Evolutionary conservation across 2,113 vertebrate genomes (phyloP), one percentile per base, ranked within the genome.

Genomic region (Pteruthius melanotis): DNA sequence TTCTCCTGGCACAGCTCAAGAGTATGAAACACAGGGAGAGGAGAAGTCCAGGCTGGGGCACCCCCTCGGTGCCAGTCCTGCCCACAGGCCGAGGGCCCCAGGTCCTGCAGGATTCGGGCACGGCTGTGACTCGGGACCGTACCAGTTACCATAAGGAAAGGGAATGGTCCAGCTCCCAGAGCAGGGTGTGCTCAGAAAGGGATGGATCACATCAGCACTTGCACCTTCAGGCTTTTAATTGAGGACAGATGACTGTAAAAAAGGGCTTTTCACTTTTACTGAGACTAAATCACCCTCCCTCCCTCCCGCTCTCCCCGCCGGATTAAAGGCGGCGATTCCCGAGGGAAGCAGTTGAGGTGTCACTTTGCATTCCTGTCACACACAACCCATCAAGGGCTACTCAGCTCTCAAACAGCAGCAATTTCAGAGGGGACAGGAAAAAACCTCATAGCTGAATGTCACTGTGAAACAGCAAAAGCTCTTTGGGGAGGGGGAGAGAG

Each of bases 351-450:
- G 89, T 5, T 33, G 13, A 87, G 84, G 68, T 8, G 40, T 28
- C 39, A 1, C 76, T 91, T 44, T 15, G 95, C 87, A 95, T 94
- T 93, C 92, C 68, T 6, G 59, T 79, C 96, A 94, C 94, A 66
- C 45, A 6, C 16, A 0, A 6, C 44, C 91, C 27, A 63, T 18
- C 52, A 9, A 57, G 70, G 57, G 83, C 87, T 19, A 11, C 77
- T 84, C 65, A 47, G 8, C 95, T 76, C 95, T 39, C 54, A 11
- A 91, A 92, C 33, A 28, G 87, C 88, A 80, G 90, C 69, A 44
- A 10, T 91, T 91, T 89, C 1, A 69, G 72, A 76, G 45, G 74
- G 69, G 74, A n/a, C 81, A 82, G 77, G 68, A 74, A 80, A 87
- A 89, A 69, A 39, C 74, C 89, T 19, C 57, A 59, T 13, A 44